Percentiles rank a stretch among this genome's conserved stretches.
Conservation (phyloP, 2,113 vertebrate species). For the Trichechus manatus region DNA sequence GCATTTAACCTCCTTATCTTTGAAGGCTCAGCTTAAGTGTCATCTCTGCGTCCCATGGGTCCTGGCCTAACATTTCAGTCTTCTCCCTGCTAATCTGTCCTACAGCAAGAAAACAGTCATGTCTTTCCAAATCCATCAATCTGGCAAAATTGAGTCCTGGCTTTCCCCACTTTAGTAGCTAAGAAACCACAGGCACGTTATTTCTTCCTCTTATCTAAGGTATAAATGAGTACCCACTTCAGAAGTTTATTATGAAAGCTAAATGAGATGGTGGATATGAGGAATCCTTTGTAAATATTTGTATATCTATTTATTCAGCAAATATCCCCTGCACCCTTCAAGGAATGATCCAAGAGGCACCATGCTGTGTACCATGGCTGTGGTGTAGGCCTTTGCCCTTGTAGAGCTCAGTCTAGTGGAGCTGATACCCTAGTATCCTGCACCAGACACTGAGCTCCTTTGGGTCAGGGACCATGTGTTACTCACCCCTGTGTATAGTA, state of each 20-base stretch:
- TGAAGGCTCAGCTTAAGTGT: neutral
- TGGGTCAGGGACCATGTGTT: neutral
- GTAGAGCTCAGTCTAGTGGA: neutral
- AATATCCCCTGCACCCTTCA: neutral
- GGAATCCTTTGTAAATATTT: slow-evolving; percentile 33
- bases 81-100: neutral
- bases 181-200: neutral
- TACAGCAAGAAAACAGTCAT: neutral
- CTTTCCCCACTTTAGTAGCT: slow-evolving; percentile 18
- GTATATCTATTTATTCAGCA: neutral
- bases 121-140: neutral
- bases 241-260: slow-evolving; percentile 3
- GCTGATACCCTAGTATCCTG: neutral
- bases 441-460: neutral
- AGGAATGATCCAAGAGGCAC: neutral
- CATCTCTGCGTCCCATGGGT: neutral
- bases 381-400: neutral
- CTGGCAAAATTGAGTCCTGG: neutral
- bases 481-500: neutral
- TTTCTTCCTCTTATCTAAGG: neutral
- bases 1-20: neutral
- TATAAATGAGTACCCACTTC: neutral
- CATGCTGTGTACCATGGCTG: neutral
- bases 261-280: slow-evolving; percentile 30
- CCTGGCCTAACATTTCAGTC: neutral